phyloP scores from a whole-genome alignment of 2,888 invertebrate genomes.

The Falcaria lacertinaria region DNA sequence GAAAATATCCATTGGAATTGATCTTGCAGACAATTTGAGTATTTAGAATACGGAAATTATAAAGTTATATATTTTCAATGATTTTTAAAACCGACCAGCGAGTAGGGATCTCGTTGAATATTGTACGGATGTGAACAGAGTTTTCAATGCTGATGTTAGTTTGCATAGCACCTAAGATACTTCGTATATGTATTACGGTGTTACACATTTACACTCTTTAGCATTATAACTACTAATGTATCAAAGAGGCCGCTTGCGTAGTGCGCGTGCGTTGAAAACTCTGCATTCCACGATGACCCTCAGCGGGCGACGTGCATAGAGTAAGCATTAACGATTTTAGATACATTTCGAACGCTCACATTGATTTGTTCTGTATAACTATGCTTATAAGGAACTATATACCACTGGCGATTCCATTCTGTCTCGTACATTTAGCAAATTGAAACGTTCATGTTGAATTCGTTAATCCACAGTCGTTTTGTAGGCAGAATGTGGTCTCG shows the following conservation, averaged over 20 bases:
- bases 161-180: background rate
- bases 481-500: background rate
- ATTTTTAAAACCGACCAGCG: conserved; percentile 28
- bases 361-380: conserved; percentile 37
- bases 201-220: conserved; percentile 3
- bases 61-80: conserved; percentile 20
- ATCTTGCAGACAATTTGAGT: background rate
- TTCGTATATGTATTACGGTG: background rate
- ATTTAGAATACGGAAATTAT: background rate
- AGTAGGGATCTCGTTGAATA: conserved; percentile 21
- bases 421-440: background rate
- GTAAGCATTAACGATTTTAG: conserved; percentile 46
- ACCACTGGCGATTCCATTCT: conserved; percentile 25
- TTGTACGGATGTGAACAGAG: conserved; percentile 36
- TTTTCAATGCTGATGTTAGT: conserved; percentile 35
- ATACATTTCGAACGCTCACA: conserved; percentile 47
- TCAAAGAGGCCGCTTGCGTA: conserved; percentile 6
- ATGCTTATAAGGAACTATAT: conserved; percentile 36
- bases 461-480: background rate
- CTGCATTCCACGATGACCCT: too few relatives aligned
- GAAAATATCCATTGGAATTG: background rate
- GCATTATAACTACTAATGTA: conserved; percentile 10
- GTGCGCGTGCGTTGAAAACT: conserved; percentile 31
- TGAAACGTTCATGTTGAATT: conserved; percentile 5
- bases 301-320: conserved; percentile 34